Evolutionary conservation across 2,113 vertebrate genomes (phyloP), one percentile per base, ranked within the genome.

Genomic region (Chaetops frenatus): DNA sequence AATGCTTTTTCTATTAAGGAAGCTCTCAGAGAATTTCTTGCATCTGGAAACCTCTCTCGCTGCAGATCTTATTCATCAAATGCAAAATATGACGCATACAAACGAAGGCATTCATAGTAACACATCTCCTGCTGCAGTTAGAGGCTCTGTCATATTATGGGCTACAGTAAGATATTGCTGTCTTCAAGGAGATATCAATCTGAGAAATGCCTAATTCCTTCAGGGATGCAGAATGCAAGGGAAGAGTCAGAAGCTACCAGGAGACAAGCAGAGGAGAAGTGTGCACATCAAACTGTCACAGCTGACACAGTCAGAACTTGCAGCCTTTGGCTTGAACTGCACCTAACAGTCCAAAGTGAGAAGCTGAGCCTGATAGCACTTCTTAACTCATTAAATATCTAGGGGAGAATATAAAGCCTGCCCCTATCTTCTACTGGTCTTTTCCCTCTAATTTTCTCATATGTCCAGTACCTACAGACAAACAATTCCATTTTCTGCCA

Each of bases 1-100:
- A 82, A 83, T 56, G 64, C 38, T 92, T 94, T 91, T 90, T 96
- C 80, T 81, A n/a, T 91, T 95, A 95, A 92, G 73, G 71, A 95
- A 91, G n/a, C 60, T 88, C 74, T 70, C 23, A 16, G 35, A 81
- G 50, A 90, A 84, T 69, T 81, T 67, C 69, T 94, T 80, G 70
- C 72, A 84, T 95, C 80, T 87, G 54, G 71, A 92, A 86, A 40
- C 57, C 36, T 76, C 53, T 82, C 60, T 65, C 57, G 17, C 17
- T 65, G 70, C 71, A 85, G 21, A 69, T 31, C 78, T 89, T 48
- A 71, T 72, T 92, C 84, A 66, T 69, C 64, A 66, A 65, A 85
- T 61, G 64, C 47, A 84, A 90, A 83, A 61, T 54, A 66, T 31
- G 42, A 82, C 2, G 3, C 31, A 56, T 3, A 73, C 31, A 81